Percentiles rank a stretch among this genome's conserved stretches.
Evolutionary conservation across 2,113 vertebrate species (phyloP).

Genomic region (Dolichallabes microphthalmus): DNA sequence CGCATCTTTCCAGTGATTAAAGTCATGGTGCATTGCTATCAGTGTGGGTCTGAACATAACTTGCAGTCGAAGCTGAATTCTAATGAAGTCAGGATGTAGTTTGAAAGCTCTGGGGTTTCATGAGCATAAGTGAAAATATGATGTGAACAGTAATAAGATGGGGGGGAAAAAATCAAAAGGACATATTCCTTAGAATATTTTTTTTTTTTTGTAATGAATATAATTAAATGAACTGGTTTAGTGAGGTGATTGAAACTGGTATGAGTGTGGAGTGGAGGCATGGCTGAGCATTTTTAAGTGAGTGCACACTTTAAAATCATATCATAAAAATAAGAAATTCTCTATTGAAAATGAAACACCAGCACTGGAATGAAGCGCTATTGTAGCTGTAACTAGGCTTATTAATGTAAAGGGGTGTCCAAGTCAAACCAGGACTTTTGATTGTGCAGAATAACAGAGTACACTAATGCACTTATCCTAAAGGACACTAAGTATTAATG

Average conservation of each 20-base stretch:
- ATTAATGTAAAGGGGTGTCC: not conserved
- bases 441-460: no score
- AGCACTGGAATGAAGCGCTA: not conserved
- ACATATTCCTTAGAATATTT: not conserved
- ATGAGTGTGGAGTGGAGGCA: not conserved
- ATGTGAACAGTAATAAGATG: not conserved
- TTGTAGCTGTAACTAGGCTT: not conserved
- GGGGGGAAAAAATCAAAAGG: not conserved
- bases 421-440: no score
- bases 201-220: not conserved
- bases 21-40: slow-evolving; percentile 29
- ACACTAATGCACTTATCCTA: no score
- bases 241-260: not conserved
- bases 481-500: no score
- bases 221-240: not conserved
- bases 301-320: not conserved
- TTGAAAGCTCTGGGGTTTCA: not conserved
- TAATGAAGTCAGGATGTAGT: slow-evolving; percentile 26
- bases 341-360: not conserved
- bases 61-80: slow-evolving; percentile 29
- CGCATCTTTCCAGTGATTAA: slow-evolving; percentile 31
- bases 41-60: slow-evolving; percentile 23
- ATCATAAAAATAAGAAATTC: not conserved
- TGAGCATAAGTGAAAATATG: slow-evolving; percentile 4
- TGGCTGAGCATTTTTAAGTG: not conserved